A percentile compares a stretch with the other conserved stretches of the same genome.
Evolutionary conservation across 2,888 invertebrate species (phyloP).

Genomic region (Apotomis betuletana): DNA sequence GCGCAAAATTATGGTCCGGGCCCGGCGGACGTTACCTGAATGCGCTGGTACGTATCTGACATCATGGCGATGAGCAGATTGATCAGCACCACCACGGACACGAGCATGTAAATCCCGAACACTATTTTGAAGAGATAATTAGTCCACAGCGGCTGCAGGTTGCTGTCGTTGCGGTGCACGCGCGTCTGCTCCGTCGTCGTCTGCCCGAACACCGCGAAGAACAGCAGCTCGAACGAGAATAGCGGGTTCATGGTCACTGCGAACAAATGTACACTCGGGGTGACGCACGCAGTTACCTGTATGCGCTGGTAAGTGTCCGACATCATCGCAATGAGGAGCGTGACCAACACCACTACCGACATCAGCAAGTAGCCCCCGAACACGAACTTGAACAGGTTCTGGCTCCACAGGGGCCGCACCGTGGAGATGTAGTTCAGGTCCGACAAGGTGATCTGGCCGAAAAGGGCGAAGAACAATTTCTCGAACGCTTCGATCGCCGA

Average conservation of each 20-base stretch:
- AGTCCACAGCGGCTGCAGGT: conserved; percentile 91
- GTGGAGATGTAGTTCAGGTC: conserved; percentile 90
- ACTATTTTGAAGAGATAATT: conserved; percentile 93
- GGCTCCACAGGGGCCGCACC: conserved; percentile 91
- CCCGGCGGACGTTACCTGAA: conserved; percentile 89
- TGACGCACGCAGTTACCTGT: conserved; percentile 89
- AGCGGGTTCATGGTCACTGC: conserved; percentile 96
- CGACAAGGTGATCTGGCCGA: conserved; percentile 95
- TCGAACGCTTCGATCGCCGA: conserved; percentile 96
- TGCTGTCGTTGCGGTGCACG: conserved; percentile 85
- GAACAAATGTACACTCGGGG: conserved; percentile 80
- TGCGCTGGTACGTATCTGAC: conserved; percentile 99
- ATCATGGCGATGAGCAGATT: conserved; percentile 99
- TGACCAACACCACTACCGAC: conserved; percentile 98
- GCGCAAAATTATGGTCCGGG: conserved; percentile 30
- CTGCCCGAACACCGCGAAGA: conserved; percentile 99
- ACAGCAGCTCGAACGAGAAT: conserved; percentile 97
- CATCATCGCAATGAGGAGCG: conserved; percentile 99
- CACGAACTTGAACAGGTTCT: conserved; percentile 93
- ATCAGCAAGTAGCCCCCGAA: conserved; percentile 99
- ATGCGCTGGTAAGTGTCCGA: conserved; percentile 99
- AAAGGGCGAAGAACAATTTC: conserved; percentile 98
- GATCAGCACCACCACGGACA: conserved; percentile 99
- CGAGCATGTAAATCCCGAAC: conserved; percentile 98
- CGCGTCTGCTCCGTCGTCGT: conserved; percentile 90